A percentile compares a stretch with the other conserved stretches of the same genome.
Evolutionary conservation across 53 echinoderm and acorn worm species (phyloP).

Genomic region (Holothuria scabra): DNA sequence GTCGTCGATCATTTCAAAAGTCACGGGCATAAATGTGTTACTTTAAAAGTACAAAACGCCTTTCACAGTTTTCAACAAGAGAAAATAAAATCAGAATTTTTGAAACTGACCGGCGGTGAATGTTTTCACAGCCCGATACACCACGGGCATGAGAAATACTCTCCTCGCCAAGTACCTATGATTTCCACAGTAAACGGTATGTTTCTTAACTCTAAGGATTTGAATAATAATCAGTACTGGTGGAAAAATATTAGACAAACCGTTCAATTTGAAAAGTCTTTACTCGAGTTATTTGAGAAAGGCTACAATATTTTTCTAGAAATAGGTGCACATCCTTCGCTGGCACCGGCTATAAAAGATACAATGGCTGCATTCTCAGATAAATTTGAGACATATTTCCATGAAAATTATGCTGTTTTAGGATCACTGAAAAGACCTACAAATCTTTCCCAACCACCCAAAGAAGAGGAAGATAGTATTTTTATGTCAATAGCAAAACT

Average conservation of each 20-base stretch:
- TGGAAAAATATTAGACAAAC: conserved; percentile 60
- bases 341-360: conserved; percentile 49
- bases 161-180: neutral
- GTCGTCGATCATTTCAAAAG: neutral
- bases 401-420: conserved; percentile 33
- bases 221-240: conserved; percentile 50
- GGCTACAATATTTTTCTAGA: conserved; percentile 54
- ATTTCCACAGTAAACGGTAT: conserved; percentile 16
- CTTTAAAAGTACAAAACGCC: conserved; percentile 53
- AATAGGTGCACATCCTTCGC: conserved; percentile 52
- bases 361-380: neutral
- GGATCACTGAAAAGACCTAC: conserved; percentile 46
- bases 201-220: conserved; percentile 28
- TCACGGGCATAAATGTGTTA: conserved; percentile 21
- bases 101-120: neutral
- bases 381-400: no score
- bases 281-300: conserved; percentile 33
- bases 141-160: neutral
- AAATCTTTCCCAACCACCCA: conserved; percentile 12
- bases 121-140: no score
- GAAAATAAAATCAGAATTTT: conserved; percentile 17
- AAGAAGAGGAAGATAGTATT: conserved; percentile 42
- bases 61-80: conserved; percentile 64
- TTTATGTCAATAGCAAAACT: conserved; percentile 52
- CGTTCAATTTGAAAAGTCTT: conserved; percentile 41